A percentile compares a stretch with the other conserved stretches of the same genome.
phyloP scores from a whole-genome alignment of 2,797 vertebrate genomes.

The Tapera naevia region DNA sequence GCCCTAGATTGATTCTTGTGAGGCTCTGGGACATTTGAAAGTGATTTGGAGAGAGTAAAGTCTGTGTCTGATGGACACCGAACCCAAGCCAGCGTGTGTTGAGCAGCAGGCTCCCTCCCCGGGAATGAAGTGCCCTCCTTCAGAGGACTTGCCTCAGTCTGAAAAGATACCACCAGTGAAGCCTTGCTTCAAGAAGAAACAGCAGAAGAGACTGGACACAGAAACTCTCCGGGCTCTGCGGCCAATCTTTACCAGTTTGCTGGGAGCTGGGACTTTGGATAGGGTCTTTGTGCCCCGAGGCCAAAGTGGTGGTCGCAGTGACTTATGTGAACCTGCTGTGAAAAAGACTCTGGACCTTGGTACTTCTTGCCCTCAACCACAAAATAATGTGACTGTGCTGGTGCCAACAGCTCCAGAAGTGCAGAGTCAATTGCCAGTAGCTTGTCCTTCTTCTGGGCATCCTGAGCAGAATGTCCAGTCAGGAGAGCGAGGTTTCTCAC shows the following conservation, averaged over 20 bases:
- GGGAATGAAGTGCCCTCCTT: slow-evolving; percentile 59
- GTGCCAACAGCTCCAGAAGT: slow-evolving; percentile 77
- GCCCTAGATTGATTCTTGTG: slow-evolving; percentile 46
- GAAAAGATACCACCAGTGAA: slow-evolving; percentile 93
- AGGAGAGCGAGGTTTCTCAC: slow-evolving; percentile 71
- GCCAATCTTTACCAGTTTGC: slow-evolving; percentile 89
- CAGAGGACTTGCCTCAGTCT: slow-evolving; percentile 80
- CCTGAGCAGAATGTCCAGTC: slow-evolving; percentile 65
- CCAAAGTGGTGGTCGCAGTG: slow-evolving; percentile 76
- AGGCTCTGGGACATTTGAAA: slow-evolving; percentile 51
- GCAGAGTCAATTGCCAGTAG: slow-evolving; percentile 71
- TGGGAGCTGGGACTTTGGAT: slow-evolving; percentile 87
- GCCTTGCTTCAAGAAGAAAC: slow-evolving; percentile 96
- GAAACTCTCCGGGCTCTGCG: slow-evolving; percentile 89
- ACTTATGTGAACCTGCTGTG: slow-evolving; percentile 85
- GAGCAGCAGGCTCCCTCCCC: slow-evolving; percentile 66
- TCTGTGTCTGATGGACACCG: slow-evolving; percentile 82
- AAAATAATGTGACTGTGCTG: slow-evolving; percentile 74
- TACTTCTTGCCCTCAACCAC: slow-evolving; percentile 82
- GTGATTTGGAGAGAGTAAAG: slow-evolving; percentile 35
- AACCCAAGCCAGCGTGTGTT: slow-evolving; percentile 64
- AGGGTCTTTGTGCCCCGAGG: slow-evolving; percentile 89
- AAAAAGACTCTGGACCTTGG: slow-evolving; percentile 85
- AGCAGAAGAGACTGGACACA: slow-evolving; percentile 88
- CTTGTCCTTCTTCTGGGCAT: slow-evolving; percentile 55